phyloP scores from a whole-genome alignment of 2,888 invertebrate species.

The Metacarcinus magister region DNA sequence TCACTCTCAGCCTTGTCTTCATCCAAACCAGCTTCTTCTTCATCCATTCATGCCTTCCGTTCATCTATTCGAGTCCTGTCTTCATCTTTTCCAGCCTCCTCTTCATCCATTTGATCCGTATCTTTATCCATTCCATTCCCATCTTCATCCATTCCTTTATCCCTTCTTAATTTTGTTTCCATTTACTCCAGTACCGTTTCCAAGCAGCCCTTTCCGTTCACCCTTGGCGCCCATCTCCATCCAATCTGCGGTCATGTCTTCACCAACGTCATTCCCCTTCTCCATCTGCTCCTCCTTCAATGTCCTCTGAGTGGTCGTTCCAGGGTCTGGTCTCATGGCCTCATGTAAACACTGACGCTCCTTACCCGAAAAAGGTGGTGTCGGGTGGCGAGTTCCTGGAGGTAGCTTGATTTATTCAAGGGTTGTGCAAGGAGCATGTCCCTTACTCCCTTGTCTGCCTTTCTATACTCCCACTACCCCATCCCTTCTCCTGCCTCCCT shows the following conservation, averaged over 20 bases:
- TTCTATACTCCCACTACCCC: background rate
- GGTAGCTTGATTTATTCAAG: background rate
- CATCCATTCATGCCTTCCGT: background rate
- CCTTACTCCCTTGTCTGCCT: background rate
- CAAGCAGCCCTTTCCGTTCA: too few relatives aligned
- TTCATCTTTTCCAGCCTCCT: background rate
- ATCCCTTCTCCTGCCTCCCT: background rate
- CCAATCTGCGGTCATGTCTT: too few relatives aligned
- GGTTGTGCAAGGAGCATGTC: constrained; percentile 14
- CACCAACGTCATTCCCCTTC: background rate
- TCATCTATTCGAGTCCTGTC: background rate
- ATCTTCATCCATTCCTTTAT: background rate
- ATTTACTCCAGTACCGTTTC: background rate
- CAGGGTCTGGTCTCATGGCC: background rate
- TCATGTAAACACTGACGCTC: background rate
- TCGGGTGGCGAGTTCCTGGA: background rate
- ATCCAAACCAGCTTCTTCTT: background rate
- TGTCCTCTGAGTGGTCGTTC: background rate
- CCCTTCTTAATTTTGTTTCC: background rate
- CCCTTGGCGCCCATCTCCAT: too few relatives aligned
- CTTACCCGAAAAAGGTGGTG: background rate
- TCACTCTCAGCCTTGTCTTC: background rate
- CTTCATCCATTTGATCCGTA: background rate
- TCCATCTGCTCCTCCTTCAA: background rate
- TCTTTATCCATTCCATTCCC: background rate